phyloP scores from a whole-genome alignment of 2,888 invertebrate genomes.

The Dicyrtoma fusca region DNA sequence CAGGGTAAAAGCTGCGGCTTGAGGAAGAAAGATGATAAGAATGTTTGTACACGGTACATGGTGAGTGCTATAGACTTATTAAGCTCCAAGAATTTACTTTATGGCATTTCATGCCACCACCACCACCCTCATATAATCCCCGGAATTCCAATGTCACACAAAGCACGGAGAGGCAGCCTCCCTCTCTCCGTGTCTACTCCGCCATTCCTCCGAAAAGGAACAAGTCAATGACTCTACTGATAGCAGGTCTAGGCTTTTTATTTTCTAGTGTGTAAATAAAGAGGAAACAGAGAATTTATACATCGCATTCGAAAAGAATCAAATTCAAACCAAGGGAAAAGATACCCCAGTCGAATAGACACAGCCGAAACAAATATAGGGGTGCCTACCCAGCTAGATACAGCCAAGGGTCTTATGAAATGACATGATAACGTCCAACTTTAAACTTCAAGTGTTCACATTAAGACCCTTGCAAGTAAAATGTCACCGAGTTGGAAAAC shows the following conservation, averaged over 20 bases:
- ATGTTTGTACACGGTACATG: too few species aligned
- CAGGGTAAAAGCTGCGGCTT: too few species aligned
- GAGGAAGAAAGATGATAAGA: too few species aligned
- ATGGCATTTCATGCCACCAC: slow-evolving; percentile 8
- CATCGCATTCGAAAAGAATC: background rate
- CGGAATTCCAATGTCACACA: slow-evolving; percentile 7
- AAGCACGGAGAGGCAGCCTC: slow-evolving; percentile 3
- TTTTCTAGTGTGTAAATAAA: background rate
- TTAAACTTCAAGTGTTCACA: too few species aligned
- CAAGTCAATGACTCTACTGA: background rate
- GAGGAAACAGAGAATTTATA: background rate
- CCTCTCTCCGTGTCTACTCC: slow-evolving; percentile 1
- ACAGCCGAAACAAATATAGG: too few species aligned
- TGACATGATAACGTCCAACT: too few species aligned
- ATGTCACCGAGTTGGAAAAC: too few species aligned
- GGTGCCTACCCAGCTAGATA: too few species aligned
- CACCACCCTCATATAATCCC: slow-evolving; percentile 13
- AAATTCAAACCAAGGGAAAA: slow-evolving; percentile 10
- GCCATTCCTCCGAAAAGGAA: background rate
- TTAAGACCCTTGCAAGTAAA: too few species aligned
- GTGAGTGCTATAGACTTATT: background rate
- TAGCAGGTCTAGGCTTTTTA: background rate
- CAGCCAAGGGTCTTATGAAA: too few species aligned
- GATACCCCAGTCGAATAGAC: background rate
- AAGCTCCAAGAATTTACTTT: slow-evolving; percentile 6